Percentiles rank a stretch among this genome's conserved stretches.
These are phyloP conservation scores for Hoplodrina blanda DNA, from an alignment of 2,888 invertebrate genomes.

Conservation along the genomic window DNA sequence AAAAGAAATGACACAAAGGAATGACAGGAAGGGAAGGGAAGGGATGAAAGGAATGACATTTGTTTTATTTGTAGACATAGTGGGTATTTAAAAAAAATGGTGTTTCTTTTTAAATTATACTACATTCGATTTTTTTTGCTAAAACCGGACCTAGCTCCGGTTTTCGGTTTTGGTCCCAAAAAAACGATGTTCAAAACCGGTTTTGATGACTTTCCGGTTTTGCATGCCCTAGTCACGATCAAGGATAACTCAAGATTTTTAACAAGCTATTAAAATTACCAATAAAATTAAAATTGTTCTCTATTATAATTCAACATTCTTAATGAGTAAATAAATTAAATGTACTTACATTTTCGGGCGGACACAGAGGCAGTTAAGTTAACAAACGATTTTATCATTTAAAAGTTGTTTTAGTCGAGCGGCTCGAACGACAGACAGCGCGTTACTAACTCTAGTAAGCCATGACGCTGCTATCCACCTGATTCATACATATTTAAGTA, in stretches of 20 bases:
- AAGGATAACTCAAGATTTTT: slow-evolving; percentile 35
- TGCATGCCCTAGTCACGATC: slow-evolving; percentile 49
- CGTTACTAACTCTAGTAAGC: slow-evolving; percentile 57
- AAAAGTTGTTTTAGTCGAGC: slow-evolving; percentile 33
- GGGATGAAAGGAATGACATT: too few relatives aligned
- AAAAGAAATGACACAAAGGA: too few relatives aligned
- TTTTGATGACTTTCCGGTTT: too few relatives aligned
- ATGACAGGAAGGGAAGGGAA: too few relatives aligned
- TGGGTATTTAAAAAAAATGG: too few relatives aligned
- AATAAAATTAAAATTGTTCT: not conserved
- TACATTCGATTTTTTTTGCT: too few relatives aligned
- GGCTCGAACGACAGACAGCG: slow-evolving; percentile 59
- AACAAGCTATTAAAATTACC: not conserved
- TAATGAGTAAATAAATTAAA: not conserved
- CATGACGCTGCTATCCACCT: slow-evolving; percentile 47
- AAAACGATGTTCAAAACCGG: too few relatives aligned
- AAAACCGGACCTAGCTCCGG: too few relatives aligned
- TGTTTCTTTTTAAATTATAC: too few relatives aligned
- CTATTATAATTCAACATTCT: not conserved
- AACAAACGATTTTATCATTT: slow-evolving; percentile 77
- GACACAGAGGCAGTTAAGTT: slow-evolving; percentile 65
- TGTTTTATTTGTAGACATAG: too few relatives aligned
- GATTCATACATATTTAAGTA: slow-evolving; percentile 55
- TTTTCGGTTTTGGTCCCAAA: too few relatives aligned
- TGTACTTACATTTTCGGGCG: slow-evolving; percentile 75